Percentiles rank a stretch among this genome's conserved stretches.
These are phyloP conservation scores for Tupaia chinensis DNA, from an alignment of 2,113 vertebrate species.

Conservation along the genomic window DNA sequence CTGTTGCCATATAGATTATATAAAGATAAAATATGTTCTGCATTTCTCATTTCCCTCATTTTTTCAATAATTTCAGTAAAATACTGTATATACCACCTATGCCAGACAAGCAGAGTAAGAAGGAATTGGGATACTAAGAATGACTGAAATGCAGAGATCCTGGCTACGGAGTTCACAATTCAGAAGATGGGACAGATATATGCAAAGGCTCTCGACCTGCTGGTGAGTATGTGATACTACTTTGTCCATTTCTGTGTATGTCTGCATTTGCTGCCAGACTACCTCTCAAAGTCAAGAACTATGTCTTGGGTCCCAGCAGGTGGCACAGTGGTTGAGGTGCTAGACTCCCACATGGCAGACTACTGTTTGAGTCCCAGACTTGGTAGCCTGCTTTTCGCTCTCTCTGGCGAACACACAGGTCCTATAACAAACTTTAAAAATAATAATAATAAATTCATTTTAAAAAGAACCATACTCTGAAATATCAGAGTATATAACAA, in stretches of 20 bases:
- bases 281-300: background rate
- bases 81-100: background rate
- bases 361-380: no score
- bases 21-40: background rate
- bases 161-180: background rate
- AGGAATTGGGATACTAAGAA: background rate
- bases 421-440: no score
- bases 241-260: background rate
- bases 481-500: constrained; percentile 9
- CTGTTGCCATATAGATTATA: constrained; percentile 11
- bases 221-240: background rate
- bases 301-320: background rate
- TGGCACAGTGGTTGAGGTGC: no score
- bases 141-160: background rate
- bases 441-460: no score
- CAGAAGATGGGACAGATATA: background rate
- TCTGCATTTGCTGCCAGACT: background rate
- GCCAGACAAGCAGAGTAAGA: background rate
- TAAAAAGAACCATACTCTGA: no score
- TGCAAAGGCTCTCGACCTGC: background rate
- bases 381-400: no score
- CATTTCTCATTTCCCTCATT: background rate
- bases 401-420: no score
- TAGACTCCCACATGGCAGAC: no score
- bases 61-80: background rate